Base-by-base conservation (phyloP, 2,113 vertebrate genomes). In the Pantherophis guttatus region DNA sequence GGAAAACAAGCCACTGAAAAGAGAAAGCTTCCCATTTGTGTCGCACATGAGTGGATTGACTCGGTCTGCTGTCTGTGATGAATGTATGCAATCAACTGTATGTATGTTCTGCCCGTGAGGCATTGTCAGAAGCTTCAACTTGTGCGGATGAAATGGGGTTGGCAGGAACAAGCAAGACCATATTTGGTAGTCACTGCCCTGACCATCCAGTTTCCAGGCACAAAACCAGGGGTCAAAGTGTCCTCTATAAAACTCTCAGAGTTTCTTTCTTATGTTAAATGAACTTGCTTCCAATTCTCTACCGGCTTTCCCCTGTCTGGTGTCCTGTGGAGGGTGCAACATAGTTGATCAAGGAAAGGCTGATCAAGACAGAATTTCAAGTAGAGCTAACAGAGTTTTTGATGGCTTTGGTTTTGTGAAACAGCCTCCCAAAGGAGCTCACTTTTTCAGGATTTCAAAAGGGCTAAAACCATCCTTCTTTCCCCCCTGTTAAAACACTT, bases 1-100 rank as follows among this genome's bases (percentile, higher is more conserved):
- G 26, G 52, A 70, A 92, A 92, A 75, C 53, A 44, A 53, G 44
- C 33, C 75, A 44, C 44, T 33, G 21, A 39, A 90, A 24, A 86
- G 29, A 8, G 24, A 85, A 90, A 86, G 85, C 19, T 86, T 90
- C 48, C 29, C 90, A 81, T 53, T 86, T 29, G 55, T 86, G 55
- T 86, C 52, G 48, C 54, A 86, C 19, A 58, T 50, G 88, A 23
- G 26, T 90, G 50, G 55, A 53, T 48, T 59, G 48, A 21, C 53
- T 93, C 48, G 59, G 48, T 86, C 88, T 90, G 57, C 92, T 93
- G 26, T 52, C 19, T 15, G 39, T 93, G 88, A 90, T 86, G 75
- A 93, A 93, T 90, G 88, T 59, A 24, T 44, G 92, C 92, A 93
- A 90, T 86, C 92, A 93, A 39, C 88, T 62, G 44, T 26, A 86